These are phyloP conservation scores for Misgurnus anguillicaudatus DNA, from an alignment of 2,113 vertebrate genomes.

Conservation along the genomic window DNA sequence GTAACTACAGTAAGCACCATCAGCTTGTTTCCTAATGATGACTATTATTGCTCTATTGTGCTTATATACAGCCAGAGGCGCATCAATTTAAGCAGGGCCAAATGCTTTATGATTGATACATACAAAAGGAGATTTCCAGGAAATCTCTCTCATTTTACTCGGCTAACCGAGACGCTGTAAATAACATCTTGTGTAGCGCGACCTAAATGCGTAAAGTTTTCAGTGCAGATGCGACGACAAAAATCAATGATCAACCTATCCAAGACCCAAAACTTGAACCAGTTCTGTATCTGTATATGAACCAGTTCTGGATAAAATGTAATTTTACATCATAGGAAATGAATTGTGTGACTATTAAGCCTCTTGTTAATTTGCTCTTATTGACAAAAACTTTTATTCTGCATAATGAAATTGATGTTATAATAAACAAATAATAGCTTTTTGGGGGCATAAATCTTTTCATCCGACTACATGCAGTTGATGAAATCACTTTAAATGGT, in stretches of 20 bases:
- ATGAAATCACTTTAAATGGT: too few species aligned
- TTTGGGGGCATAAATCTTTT: too few species aligned
- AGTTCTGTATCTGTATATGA: too few species aligned
- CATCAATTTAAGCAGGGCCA: background rate
- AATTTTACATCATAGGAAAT: too few species aligned
- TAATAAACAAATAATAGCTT: too few species aligned
- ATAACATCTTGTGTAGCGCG: background rate
- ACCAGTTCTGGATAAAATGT: too few species aligned
- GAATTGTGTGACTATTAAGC: background rate
- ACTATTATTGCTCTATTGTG: slow-evolving; percentile 21
- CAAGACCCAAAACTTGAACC: too few species aligned
- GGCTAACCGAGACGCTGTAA: background rate
- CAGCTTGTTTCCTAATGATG: slow-evolving; percentile 5
- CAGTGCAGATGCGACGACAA: too few species aligned
- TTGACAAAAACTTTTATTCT: too few species aligned
- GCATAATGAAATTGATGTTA: too few species aligned
- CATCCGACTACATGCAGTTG: too few species aligned
- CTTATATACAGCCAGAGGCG: background rate
- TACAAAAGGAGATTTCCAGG: background rate
- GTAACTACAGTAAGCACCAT: background rate
- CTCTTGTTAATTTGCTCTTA: background rate
- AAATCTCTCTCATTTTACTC: background rate
- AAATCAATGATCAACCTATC: too few species aligned
- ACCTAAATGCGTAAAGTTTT: background rate
- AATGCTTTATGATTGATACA: background rate